Evolutionary conservation across 2,797 vertebrate genomes (phyloP).

Genomic region (Phataginus tricuspis): DNA sequence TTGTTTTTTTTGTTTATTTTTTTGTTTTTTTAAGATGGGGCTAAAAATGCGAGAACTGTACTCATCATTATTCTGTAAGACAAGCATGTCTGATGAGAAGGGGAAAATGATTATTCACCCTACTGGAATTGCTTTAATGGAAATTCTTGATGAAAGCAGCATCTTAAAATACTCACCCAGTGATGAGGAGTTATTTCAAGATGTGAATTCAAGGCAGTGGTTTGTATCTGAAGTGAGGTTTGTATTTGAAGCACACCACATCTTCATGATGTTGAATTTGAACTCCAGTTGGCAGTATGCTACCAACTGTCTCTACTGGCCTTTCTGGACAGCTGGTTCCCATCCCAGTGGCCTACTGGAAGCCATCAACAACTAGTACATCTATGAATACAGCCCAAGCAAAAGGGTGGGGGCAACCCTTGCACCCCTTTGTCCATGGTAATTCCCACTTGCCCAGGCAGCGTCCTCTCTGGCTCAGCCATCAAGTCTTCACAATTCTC

Average conservation of each 20-base stretch:
- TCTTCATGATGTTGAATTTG: background rate
- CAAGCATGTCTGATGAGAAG: constrained; percentile 71
- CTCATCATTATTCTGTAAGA: constrained; percentile 67
- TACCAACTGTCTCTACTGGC: background rate
- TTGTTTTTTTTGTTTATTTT: background rate
- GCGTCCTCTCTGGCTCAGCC: background rate
- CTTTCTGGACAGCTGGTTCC: background rate
- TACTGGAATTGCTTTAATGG: constrained; percentile 63
- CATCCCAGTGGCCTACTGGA: background rate
- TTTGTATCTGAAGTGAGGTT: background rate
- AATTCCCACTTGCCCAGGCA: background rate
- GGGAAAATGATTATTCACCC: constrained; percentile 50
- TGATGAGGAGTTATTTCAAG: constrained; percentile 72
- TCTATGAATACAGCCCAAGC: background rate
- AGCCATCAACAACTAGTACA: background rate
- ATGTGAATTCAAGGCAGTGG: background rate
- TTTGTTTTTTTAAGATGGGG: background rate
- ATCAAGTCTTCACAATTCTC: background rate
- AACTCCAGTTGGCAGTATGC: background rate
- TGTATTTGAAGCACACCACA: background rate
- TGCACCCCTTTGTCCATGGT: background rate
- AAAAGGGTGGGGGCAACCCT: background rate
- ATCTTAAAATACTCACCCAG: constrained; percentile 73
- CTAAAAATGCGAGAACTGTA: constrained; percentile 30
- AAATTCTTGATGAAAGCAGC: constrained; percentile 67